Percentiles rank a stretch among this genome's conserved stretches.
Evolutionary conservation across 1,140 invertebrate genomes (phyloP).

Genomic region (Drosophila ananassae): DNA sequence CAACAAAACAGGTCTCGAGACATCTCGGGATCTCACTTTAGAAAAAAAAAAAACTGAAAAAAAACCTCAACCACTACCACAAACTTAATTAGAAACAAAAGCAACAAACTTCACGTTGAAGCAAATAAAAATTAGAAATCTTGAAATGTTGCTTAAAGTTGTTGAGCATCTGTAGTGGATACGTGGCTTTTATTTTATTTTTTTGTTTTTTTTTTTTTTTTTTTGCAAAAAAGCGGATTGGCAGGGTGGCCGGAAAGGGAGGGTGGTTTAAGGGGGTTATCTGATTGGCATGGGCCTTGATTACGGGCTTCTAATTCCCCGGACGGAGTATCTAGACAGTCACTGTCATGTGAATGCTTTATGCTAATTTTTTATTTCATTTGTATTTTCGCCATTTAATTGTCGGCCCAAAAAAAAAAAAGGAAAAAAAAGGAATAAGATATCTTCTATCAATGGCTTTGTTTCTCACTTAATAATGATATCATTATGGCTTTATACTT

Average conservation of each 20-base stretch:
- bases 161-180: constrained; percentile 52
- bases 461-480: neutral
- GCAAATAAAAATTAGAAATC: constrained; percentile 75
- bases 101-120: constrained; percentile 39
- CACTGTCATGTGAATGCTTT: constrained; percentile 38
- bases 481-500: neutral
- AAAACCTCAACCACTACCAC: constrained; percentile 36
- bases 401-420: constrained; percentile 3
- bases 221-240: constrained; percentile 23
- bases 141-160: constrained; percentile 57
- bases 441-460: neutral
- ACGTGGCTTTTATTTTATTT: constrained; percentile 26
- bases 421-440: neutral
- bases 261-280: too few relatives aligned
- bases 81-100: constrained; percentile 70
- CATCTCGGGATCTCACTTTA: constrained; percentile 37
- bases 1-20: constrained; percentile 51
- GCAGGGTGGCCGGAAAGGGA: neutral
- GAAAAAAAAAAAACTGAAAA: constrained; percentile 29
- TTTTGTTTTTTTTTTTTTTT: constrained; percentile 17
- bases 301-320: constrained; percentile 25
- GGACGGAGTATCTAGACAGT: neutral
- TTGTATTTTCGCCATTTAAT: constrained; percentile 26
- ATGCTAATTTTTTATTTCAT: constrained; percentile 38
- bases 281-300: constrained; percentile 32